A percentile compares a stretch with the other conserved stretches of the same genome.
These are phyloP conservation scores for Apodemia zela DNA, from an alignment of 2,888 invertebrate species.

Conservation along the genomic window DNA sequence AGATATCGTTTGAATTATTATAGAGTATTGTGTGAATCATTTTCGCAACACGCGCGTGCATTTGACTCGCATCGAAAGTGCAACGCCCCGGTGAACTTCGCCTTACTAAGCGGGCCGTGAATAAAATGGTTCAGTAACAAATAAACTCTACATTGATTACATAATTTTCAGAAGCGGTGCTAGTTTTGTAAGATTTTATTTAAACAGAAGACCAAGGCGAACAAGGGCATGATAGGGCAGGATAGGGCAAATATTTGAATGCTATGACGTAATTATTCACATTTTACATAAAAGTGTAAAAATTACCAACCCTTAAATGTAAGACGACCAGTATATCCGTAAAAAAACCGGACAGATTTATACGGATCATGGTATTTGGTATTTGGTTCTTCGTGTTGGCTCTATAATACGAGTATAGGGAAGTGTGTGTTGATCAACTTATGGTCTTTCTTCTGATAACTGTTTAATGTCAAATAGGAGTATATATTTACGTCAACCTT, in stretches of 20 bases:
- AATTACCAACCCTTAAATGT: no score
- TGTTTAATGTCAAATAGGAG: no score
- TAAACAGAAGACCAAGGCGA: background rate
- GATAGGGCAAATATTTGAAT: background rate
- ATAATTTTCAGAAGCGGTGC: background rate
- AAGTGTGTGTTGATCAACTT: no score
- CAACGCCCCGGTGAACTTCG: constrained; percentile 75
- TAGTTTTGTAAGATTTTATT: background rate
- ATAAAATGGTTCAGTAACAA: constrained; percentile 1
- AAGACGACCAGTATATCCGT: no score
- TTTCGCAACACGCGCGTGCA: constrained; percentile 63
- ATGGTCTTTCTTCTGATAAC: no score
- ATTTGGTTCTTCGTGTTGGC: no score
- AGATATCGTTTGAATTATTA: background rate
- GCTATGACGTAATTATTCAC: background rate
- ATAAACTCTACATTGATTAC: background rate
- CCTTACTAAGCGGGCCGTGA: constrained; percentile 55
- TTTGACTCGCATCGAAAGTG: constrained; percentile 61
- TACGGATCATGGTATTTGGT: no score
- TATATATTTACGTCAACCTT: no score
- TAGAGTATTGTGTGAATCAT: constrained; percentile 55
- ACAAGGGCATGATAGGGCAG: background rate
- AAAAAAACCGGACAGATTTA: no score
- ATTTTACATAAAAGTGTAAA: background rate
- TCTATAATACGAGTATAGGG: no score